phyloP scores from a whole-genome alignment of 2,888 invertebrate genomes.

The Lydus trimaculatus region DNA sequence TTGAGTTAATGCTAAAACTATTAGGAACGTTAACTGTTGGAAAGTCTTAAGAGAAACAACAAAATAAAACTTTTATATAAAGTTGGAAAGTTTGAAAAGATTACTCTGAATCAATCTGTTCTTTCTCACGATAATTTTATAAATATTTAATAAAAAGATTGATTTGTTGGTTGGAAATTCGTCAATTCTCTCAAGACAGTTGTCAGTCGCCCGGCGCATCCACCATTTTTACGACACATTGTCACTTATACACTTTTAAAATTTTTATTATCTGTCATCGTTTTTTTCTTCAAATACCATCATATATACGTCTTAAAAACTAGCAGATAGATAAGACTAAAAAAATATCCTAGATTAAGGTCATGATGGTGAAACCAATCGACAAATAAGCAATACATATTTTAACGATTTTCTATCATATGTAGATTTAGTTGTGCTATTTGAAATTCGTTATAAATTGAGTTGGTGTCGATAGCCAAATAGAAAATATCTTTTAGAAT shows the following conservation, averaged over 20 bases:
- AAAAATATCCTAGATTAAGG: too few species aligned
- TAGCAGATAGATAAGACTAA: too few species aligned
- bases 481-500: not conserved
- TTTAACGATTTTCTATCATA: conserved; percentile 7
- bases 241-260: too few species aligned
- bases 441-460: not conserved
- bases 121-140: conserved; percentile 1
- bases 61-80: not conserved
- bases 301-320: too few species aligned
- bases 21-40: not conserved
- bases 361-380: too few species aligned
- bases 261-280: too few species aligned
- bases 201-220: not conserved
- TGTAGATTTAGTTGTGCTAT: conserved; percentile 1
- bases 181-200: not conserved
- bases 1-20: not conserved
- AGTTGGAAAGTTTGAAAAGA: not conserved
- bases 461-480: not conserved
- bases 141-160: not conserved
- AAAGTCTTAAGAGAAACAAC: not conserved
- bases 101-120: not conserved
- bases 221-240: not conserved
- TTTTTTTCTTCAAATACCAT: too few species aligned
- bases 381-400: not conserved
- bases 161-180: not conserved